phyloP scores from a whole-genome alignment of 2,113 vertebrate species.

The Chlorocebus sabaeus region DNA sequence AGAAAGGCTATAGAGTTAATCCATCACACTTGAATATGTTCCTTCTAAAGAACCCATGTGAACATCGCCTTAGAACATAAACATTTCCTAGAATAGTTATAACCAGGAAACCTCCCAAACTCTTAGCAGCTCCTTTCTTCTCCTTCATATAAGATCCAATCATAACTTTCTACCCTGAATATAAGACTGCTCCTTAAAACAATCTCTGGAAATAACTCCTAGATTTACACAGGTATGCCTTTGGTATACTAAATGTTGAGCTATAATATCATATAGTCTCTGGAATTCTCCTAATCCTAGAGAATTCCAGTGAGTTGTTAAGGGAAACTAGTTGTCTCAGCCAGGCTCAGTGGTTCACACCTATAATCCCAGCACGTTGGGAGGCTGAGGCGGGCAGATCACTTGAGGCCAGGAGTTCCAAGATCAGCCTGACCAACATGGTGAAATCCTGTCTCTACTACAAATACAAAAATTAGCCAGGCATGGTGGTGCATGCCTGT shows the following conservation, averaged over 20 bases:
- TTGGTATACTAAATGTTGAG: background rate
- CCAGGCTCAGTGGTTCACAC: background rate
- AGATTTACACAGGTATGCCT: background rate
- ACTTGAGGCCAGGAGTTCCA: no score
- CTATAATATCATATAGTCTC: background rate
- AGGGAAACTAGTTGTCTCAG: constrained; percentile 1
- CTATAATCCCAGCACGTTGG: no score
- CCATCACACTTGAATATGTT: background rate
- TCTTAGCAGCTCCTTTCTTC: constrained; percentile 11
- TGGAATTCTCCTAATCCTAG: background rate
- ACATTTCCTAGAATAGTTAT: background rate
- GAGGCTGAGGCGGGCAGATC: no score
- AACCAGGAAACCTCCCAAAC: background rate
- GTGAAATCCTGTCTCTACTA: no score
- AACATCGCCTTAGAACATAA: background rate
- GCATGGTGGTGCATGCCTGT: no score
- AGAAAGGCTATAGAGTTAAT: background rate
- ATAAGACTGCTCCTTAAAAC: background rate
- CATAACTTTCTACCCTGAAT: background rate
- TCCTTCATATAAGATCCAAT: background rate
- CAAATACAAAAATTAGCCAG: no score
- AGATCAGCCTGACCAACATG: no score
- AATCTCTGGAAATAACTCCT: background rate
- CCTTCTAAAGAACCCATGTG: background rate
- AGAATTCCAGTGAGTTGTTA: background rate